Base-by-base conservation (phyloP, 2,888 invertebrate species). In the Dromius quadrimaculatus region DNA sequence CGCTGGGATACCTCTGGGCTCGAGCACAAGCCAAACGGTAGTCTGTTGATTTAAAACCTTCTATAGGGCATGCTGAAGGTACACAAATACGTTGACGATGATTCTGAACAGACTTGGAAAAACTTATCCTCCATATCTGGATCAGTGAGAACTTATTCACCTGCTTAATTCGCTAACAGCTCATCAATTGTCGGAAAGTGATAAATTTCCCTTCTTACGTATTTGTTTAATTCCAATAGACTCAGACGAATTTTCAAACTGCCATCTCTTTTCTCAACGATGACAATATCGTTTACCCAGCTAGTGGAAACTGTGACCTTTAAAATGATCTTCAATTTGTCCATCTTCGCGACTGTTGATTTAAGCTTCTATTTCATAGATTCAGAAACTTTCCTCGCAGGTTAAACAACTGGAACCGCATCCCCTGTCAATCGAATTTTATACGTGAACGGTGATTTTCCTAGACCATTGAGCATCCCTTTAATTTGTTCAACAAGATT, bases 181-280 rank as follows among this genome's bases (percentile, higher is more conserved):
- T 75, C 74, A 4, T 76, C 74, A 4, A 75, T 68, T 8, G 76
- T 74, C 11, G 76, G 74, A 72, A 77, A 75, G 22, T 73, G 59
- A 50, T 73, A 76, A 69, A 76, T 71, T 59, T 74, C 74, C 0
- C 75, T 54, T 41, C 74, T 73, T 47, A 76, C 74, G 15, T 74
- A 74, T 3, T 15, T 34, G 61, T 77, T 76, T 2, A 76, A 71
- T 13, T 75, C 74, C 11, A 73, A 75, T 59, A 74, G 74, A 72
- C 76, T 74, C 23, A 76, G 57, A 57, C 75, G 75, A 28, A 74
- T 61, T 8, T 73, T 65, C 6, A 74, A 36, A 15, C 72, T 61
- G 11, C 73, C 74, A n/a, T 15, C n/a, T 20, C 6, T 15, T 15
- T 50, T 50, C 17, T 50, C 50, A 2, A 50, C 50, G 15, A 41